These are phyloP conservation scores for Theristus sp. DNA, from an alignment of 2,888 invertebrate genomes.

Conservation along the genomic window DNA sequence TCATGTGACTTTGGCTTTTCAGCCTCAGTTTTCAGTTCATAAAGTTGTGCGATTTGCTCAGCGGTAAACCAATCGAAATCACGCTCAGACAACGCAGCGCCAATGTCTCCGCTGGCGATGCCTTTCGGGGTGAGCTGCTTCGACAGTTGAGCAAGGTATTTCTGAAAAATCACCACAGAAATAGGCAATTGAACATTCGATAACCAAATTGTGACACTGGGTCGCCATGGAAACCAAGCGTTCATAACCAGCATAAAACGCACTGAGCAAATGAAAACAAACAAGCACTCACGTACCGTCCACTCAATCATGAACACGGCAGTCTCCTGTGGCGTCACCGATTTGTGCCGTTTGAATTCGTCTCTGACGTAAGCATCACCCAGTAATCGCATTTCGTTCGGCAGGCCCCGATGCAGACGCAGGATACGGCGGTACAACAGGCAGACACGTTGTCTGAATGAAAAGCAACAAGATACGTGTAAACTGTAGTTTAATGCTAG, in stretches of 20 bases:
- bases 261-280: too few relatives aligned
- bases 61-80: neutral
- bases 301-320: neutral
- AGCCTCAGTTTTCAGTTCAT: neutral
- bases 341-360: neutral
- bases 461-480: too few relatives aligned
- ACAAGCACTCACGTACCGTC: neutral
- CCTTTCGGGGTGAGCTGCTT: neutral
- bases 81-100: neutral
- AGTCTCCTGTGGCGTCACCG: neutral
- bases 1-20: too few relatives aligned
- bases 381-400: neutral
- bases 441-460: neutral
- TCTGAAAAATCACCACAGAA: neutral
- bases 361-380: neutral
- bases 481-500: too few relatives aligned
- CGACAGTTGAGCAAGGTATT: neutral
- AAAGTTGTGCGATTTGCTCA: neutral
- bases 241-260: too few relatives aligned
- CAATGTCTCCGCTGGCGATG: neutral
- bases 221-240: too few relatives aligned
- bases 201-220: too few relatives aligned
- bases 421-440: neutral
- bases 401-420: neutral
- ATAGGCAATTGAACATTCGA: too few relatives aligned